Conservation (phyloP, 2,797 vertebrate genomes). For the Buceros bicornis region DNA sequence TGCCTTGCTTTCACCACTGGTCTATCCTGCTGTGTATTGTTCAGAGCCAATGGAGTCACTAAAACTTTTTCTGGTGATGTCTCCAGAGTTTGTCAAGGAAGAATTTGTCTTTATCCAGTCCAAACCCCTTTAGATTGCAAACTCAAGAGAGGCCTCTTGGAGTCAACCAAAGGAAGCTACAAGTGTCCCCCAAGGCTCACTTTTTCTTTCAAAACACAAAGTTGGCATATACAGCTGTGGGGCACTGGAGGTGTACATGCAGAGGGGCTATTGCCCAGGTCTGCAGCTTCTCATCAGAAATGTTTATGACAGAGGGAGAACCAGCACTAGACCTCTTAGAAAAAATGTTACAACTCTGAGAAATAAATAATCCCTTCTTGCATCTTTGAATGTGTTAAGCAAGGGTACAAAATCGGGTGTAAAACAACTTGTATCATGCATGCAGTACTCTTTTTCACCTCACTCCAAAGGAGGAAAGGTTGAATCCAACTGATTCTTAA, state of each 20-base stretch:
- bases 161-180: not conserved
- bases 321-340: not conserved
- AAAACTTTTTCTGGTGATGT: not conserved
- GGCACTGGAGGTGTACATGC: not conserved
- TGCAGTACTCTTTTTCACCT: not conserved
- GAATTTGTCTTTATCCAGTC: not conserved
- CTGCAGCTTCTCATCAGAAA: not conserved
- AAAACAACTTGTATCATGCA: not conserved
- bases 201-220: not conserved
- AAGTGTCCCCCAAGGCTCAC: accelerated
- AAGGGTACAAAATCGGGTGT: not conserved
- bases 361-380: not conserved
- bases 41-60: not conserved
- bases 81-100: not conserved
- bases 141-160: not conserved
- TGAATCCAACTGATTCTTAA: not conserved
- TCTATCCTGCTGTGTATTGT: accelerated
- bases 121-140: not conserved
- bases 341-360: not conserved
- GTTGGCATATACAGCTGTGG: not conserved
- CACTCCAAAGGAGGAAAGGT: not conserved
- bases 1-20: not conserved
- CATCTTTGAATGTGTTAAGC: not conserved
- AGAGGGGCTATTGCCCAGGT: accelerated
- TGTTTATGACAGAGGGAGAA: not conserved